Evolutionary conservation across 2,888 invertebrate species (phyloP).

Genomic region (Mayetiola destructor): DNA sequence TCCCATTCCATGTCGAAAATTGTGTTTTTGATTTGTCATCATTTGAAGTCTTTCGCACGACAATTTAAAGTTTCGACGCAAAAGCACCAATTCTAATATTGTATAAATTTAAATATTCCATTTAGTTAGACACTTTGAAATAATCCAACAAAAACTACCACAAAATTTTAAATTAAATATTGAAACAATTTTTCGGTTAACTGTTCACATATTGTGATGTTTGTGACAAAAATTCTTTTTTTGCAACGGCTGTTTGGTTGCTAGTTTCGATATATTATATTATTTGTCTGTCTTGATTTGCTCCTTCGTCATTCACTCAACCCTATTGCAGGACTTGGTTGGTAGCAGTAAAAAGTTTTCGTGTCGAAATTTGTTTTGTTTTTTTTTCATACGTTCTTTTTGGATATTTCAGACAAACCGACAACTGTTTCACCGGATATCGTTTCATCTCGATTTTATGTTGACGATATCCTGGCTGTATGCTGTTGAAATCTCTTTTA

Average conservation of each 20-base stretch:
- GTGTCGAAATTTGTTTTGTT: not conserved
- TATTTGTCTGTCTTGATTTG: not conserved
- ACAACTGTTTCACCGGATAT: slow-evolving; percentile 1
- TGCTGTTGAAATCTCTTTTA: not conserved
- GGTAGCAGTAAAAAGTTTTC: slow-evolving; percentile 6
- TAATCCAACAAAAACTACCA: slow-evolving; percentile 6
- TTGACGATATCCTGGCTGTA: not conserved
- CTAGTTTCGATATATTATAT: not conserved
- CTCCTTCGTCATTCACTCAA: not conserved
- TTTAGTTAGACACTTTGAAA: slow-evolving; percentile 10
- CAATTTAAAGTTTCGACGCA: too few species aligned
- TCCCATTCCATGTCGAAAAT: too few species aligned
- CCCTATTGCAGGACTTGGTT: not conserved
- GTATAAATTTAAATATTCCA: too few species aligned
- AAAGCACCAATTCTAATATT: too few species aligned
- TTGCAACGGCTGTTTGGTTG: not conserved
- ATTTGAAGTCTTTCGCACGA: too few species aligned
- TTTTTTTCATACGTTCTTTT: not conserved
- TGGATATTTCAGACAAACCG: too few species aligned
- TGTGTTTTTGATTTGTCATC: too few species aligned
- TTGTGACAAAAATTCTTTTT: not conserved
- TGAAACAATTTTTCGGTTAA: slow-evolving; percentile 5
- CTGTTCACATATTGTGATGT: slow-evolving; percentile 3
- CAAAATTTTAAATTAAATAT: slow-evolving; percentile 13
- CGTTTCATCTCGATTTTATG: not conserved